Evolutionary conservation across 2,113 vertebrate species (phyloP).

Genomic region (Hippocampus barbouri): DNA sequence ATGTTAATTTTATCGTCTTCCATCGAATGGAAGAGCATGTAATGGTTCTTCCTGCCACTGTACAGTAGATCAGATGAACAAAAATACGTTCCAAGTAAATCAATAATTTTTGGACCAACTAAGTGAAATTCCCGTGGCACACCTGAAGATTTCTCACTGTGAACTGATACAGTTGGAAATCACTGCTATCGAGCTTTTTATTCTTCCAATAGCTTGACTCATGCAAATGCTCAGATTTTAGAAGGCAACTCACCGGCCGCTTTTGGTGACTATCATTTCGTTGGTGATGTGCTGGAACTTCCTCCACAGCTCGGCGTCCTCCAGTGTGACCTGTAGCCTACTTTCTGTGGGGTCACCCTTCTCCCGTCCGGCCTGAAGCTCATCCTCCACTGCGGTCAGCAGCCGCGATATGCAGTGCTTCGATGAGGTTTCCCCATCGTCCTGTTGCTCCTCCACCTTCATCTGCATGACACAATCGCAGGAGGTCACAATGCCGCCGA

Average conservation of each 20-base stretch:
- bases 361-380: conserved; percentile 84
- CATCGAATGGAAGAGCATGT: background rate
- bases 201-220: background rate
- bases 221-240: background rate
- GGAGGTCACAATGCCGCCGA: background rate
- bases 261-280: conserved; percentile 99
- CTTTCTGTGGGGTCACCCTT: conserved; percentile 94
- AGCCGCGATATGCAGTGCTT: conserved; percentile 79
- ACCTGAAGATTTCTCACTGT: too few species aligned
- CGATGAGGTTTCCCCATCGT: conserved; percentile 27
- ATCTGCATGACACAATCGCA: conserved; percentile 41
- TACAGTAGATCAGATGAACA: background rate
- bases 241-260: conserved; percentile 78
- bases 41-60: background rate
- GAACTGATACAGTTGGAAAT: background rate
- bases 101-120: background rate
- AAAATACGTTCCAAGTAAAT: background rate
- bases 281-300: conserved; percentile 92
- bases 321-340: conserved; percentile 84
- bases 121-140: background rate
- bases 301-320: conserved; percentile 88
- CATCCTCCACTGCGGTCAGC: conserved; percentile 86
- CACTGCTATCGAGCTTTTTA: background rate
- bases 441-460: conserved; percentile 67
- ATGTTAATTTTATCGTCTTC: background rate